Conservation (phyloP, 2,113 vertebrate genomes). For the Antechinus stuartii region DNA sequence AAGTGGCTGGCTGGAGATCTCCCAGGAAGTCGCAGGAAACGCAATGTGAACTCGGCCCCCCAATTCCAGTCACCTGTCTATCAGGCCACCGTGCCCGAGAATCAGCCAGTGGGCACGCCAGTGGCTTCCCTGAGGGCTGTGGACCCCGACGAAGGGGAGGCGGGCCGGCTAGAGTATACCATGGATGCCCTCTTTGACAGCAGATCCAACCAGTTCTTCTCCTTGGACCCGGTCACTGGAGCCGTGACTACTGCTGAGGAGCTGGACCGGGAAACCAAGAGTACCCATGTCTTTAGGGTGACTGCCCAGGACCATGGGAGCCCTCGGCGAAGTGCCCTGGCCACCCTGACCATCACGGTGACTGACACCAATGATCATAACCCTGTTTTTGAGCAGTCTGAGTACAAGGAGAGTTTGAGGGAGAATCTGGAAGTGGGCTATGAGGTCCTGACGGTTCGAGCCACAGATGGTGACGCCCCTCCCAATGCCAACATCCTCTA, state of each 20-base stretch:
- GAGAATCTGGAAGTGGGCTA: slow-evolving; percentile 98
- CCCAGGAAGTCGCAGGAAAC: slow-evolving; percentile 83
- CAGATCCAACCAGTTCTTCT: slow-evolving; percentile 91
- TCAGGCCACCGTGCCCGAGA: slow-evolving; percentile 94
- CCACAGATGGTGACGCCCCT: slow-evolving; percentile 92
- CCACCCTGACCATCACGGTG: slow-evolving; percentile 92
- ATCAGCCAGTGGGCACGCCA: slow-evolving; percentile 88
- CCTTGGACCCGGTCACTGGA: slow-evolving; percentile 85
- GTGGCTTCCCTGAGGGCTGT: slow-evolving; percentile 89
- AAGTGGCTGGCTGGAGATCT: slow-evolving; percentile 54
- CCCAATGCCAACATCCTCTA: slow-evolving; percentile 96
- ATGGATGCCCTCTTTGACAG: slow-evolving; percentile 97
- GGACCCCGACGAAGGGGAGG: slow-evolving; percentile 92
- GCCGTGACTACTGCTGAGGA: slow-evolving; percentile 88
- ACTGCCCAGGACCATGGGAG: slow-evolving; percentile 89
- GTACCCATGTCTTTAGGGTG: slow-evolving; percentile 94
- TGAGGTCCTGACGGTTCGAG: slow-evolving; percentile 94
- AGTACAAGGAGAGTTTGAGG: slow-evolving; percentile 94
- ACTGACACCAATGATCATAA: slow-evolving; percentile 94
- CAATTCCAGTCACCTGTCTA: slow-evolving; percentile 97
- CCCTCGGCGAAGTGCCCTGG: slow-evolving; percentile 92
- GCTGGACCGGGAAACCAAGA: slow-evolving; percentile 95
- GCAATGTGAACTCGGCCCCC: slow-evolving; percentile 90
- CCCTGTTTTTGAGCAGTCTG: slow-evolving; percentile 93
- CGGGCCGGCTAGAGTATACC: slow-evolving; percentile 90